Base-by-base conservation (phyloP, 2,113 vertebrate genomes). In the Clarias macrocephalus region DNA sequence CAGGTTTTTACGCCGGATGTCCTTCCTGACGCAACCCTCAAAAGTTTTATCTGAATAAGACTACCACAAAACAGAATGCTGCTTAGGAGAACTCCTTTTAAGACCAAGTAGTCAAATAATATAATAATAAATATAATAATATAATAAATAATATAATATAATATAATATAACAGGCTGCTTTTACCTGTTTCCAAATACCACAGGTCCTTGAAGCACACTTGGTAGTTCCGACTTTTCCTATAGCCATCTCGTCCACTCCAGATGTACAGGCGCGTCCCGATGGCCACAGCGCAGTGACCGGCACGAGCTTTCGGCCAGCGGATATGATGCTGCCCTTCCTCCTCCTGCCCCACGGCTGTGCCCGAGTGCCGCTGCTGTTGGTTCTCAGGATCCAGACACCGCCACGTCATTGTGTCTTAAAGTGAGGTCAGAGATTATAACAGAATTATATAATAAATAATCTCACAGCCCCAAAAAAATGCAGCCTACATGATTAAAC, bases 171-270 rank as follows among this genome's bases (percentile, higher is more conserved):
- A n/a, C 25, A 23, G 1, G 2, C 2, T 25, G 68, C 21, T 18
- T 48, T 86, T 94, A 99, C 98, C 98, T 89, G 97, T 99, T 93
- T 99, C 98, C 93, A 99, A 95, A 93, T 97, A 99, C 98, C 98
- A 99, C 89, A 99, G 96, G 92, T 99, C 98, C 92, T 98, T 99
- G 94, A 97, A 99, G 96, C 98, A 99, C 77, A 99, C 97, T 94
- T 99, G 98, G 94, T 97, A 98, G 93, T 97, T 98, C 93, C 97
- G 96, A 92, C 94, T 97, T 94, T 98, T 99, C 81, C 95, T 95
- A 92, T 97, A 99, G 70, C 98, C 97, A 42, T 99, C 98, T 62
- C 98, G 96, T 72, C 98, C 98, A 75, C 98, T 99, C 98, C 98
- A 99, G 89, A 99, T 94, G 88, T 99, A 99, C 1, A 99, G 92